Evolutionary conservation across 2,113 vertebrate species (phyloP), one percentile per base, ranked within the genome.

Genomic region (Chloebia gouldiae): DNA sequence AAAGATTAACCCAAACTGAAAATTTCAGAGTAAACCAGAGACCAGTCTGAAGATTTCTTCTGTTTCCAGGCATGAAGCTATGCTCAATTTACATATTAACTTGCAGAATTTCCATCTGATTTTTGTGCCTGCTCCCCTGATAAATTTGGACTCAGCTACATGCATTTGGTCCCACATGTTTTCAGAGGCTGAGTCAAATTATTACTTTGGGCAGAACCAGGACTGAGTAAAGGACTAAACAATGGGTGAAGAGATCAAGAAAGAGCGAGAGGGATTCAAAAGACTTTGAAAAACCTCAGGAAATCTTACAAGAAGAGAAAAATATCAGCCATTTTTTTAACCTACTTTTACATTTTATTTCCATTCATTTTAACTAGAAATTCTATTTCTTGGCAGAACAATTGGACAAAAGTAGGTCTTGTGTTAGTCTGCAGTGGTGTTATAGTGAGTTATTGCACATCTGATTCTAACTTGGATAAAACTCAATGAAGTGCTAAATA

Each of bases 331-430:
- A 3, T 51, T 92, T 94, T 81, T 93, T 95, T 69, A 93, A 95
- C 91, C 87, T 78, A 76, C 66, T 95, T 96, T 82, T 89, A 85
- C 50, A 72, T 94, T 95, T 73, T 81, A 76, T 89, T 96, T 87
- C 87, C 66, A 50, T 72, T n/a, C 35, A 61, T 87, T 87, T 92
- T 85, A 94, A 87, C 50, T 60, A 92, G 70, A 50, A 90, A 93
- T 82, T 91, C 78, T 73, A 73, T 82, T 91, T 86, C 76, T 80
- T 95, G 71, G 66, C 75, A 94, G 87, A 91, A 93, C 54, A 90
- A 92, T 83, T 50, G 54, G 75, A 75, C 61, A 91, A 87, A 97
- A 93, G 81, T 92, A 92, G 84, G 87, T 85, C 87, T 95, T 65
- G 35, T 31, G 23, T 79, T 80, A 90, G 50, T 85, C 81, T 90